Base-by-base conservation (phyloP, 2,113 vertebrate genomes). In the Salvelinus alpinus region DNA sequence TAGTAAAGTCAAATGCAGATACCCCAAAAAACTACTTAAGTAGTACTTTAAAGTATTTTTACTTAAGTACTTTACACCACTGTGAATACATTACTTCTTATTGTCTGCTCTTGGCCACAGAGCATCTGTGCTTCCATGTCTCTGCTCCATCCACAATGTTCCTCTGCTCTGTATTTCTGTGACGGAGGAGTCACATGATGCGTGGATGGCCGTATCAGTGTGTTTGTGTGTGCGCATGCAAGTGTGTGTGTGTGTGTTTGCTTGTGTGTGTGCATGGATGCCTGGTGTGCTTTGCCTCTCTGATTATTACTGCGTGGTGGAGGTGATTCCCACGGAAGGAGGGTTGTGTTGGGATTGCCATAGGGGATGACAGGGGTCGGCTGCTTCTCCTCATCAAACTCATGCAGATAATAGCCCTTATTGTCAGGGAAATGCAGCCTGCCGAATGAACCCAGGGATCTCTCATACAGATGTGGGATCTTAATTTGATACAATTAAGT, bases 221-320 rank as follows among this genome's bases (percentile, higher is more conserved):
- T 60, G 62, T 72, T 68, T 27, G 34, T 66, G 44, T 34, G 65
- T 11, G 31, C 54, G 27, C 29, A 48, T 64, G 64, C 12, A 25
- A 69, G 48, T 34, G 4, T 64, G 72, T 62, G 16, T 47, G 27
- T 25, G 59, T 29, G 65, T 6, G 54, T 65, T 14, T 34, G 51
- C 14, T 20, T 67, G 11, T 16, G 38, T 44, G 38, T 44, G 14
- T 78, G 27, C 38, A 48, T 31, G 22, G 25, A 14, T 13, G 24
- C 64, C 72, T 73, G 75, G 75, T 87, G 71, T 80, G 74, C 84
- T 81, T 71, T 76, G 72, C 69, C 73, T 51, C 77, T 82, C 3
- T 68, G 60, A 73, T 83, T 80, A 88, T 86, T 81, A 82, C 78
- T 67, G 77, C n/a, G 62, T 70, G 78, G 78, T 81, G 38, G 25